A percentile compares a stretch with the other conserved stretches of the same genome.
Conservation (phyloP, 2,888 invertebrate genomes). For the Plebejus argus region DNA sequence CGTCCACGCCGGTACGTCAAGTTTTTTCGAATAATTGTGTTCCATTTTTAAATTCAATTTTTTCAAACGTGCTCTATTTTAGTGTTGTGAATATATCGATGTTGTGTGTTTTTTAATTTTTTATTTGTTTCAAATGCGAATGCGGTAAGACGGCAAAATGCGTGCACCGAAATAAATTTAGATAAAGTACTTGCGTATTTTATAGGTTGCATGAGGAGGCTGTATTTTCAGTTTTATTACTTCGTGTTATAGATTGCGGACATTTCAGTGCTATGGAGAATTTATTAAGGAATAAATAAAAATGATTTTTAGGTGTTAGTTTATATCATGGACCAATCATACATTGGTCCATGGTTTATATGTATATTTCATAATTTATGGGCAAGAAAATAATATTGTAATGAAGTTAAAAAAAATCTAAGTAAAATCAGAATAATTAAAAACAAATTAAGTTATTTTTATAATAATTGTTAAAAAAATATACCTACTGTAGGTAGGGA, state of each 20-base stretch:
- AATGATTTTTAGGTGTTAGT: neutral
- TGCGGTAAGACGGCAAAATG: conserved; percentile 39
- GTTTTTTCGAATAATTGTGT: conserved; percentile 16
- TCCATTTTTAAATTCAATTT: neutral
- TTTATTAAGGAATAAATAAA: neutral
- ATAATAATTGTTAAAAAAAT: no score
- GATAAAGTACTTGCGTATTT: conserved; percentile 23
- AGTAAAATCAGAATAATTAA: no score
- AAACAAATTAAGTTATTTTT: no score
- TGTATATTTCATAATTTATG: no score
- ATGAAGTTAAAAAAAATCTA: no score
- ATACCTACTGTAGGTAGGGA: no score
- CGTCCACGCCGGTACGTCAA: conserved; percentile 19
- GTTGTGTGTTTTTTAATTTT: conserved; percentile 1
- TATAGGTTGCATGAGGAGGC: conserved; percentile 8
- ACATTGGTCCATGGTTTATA: no score
- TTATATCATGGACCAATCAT: neutral
- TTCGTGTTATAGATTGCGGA: neutral
- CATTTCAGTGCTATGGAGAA: neutral
- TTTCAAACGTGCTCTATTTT: neutral
- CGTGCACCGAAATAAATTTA: conserved; percentile 44
- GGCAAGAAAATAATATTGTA: no score
- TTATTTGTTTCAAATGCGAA: conserved; percentile 6
- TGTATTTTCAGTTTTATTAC: conserved; percentile 18
- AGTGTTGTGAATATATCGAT: conserved; percentile 5